Evolutionary conservation across 2,888 invertebrate genomes (phyloP), one percentile per base, ranked within the genome.

Genomic region (Drosophila longiperda): DNA sequence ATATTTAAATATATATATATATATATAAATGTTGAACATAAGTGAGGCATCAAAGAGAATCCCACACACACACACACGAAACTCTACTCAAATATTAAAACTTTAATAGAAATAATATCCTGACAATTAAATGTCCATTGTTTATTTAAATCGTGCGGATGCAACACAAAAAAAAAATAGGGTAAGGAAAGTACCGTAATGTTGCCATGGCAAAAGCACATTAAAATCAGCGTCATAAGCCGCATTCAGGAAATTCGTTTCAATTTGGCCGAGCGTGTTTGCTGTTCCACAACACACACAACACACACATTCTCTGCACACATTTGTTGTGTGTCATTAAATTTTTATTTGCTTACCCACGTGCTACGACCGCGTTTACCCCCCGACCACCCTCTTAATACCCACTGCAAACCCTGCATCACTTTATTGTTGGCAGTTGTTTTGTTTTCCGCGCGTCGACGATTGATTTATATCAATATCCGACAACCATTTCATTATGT

Each of bases 391-490:
- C 15, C 45, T 48, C 4, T 58, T 15, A 29, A 6, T 17, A 15
- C n/a, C 11, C 15, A 29, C 12, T 17, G 17, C 23, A 2, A n/a
- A 12, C 15, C 23, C 1, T 66, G 12, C 48, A 34, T 36, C 66
- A 40, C 33, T 29, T 58, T 57, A 26, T 50, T 40, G 62, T 53
- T 66, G 57, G 48, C 69, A 57, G 62, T 70, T 73, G 66, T 62
- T 80, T 85, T 81, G 67, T 80, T 81, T 77, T 50, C 48, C 60
- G 66, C 61, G 61, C 40, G 58, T 29, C 62, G 66, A 66, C 73
- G 87, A 86, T 84, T 86, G 85, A 86, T 86, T 86, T 89, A 86
- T 86, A 89, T 86, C 85, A 89, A 86, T 86, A 87, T 82, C 85
- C 89, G 85, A 76, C 85, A 80, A 78, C 61, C 83, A 71, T 78